Evolutionary conservation across 1,140 invertebrate species (phyloP), one percentile per base, ranked within the genome.

Genomic region (Drosophila parabipectinata): DNA sequence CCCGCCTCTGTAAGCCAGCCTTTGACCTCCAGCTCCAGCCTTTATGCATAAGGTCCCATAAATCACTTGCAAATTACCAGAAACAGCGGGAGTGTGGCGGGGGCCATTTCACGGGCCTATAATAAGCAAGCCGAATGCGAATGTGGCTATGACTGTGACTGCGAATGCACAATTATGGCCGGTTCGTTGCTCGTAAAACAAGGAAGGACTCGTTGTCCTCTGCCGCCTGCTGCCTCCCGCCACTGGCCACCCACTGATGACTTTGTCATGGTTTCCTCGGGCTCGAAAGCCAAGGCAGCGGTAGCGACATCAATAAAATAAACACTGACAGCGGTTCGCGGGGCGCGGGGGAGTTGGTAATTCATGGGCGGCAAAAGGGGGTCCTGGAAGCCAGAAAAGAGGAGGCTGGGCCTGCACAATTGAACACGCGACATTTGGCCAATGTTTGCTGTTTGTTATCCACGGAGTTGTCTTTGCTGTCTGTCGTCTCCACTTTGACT

Each of bases 151-250:
- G 53, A 61, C 64, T 77, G 67, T 58, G 79, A 57, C 69, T 79
- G 78, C 50, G 78, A 87, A 79, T 87, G 82, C 83, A 87, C 82
- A 87, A 87, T 87, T 87, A 87, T 87, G 77, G 83, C 50, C 83
- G 82, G 83, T 87, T 87, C 66, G 82, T 54, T 87, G 82, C 55
- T 88, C 82, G 83, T 87, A 87, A 88, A 88, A 78, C 78, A 87
- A 63, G 59, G 56, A 77, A 52, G 53, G 44, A 63, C 44, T 37
- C 47, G 14, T 8, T 67, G 7, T 32, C 60, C 60, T 63, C 51
- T 28, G 62, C 58, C 45, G 44, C 62, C 45, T 7, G 44, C 28
- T 14, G 14, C 44, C 44, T 12, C 18, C 30, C 41, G 6, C 48
- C 37, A 37, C 32, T n/a, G 24, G 39, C 26, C 57, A 39, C 58